These are phyloP conservation scores for Helicolenus hilgendorfi DNA, from an alignment of 2,797 vertebrate genomes.

Conservation along the genomic window DNA sequence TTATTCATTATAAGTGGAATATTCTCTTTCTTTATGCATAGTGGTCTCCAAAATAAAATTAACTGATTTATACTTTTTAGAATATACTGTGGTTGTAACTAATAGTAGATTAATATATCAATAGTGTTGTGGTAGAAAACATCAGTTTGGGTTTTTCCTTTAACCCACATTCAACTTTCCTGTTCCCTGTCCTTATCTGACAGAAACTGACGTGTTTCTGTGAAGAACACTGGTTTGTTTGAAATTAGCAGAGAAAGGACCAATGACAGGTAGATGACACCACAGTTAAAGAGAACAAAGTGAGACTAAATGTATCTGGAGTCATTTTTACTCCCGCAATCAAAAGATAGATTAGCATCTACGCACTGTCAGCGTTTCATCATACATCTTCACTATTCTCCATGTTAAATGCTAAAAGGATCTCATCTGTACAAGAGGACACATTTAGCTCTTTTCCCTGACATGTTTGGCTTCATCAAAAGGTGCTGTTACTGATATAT, in stretches of 20 bases:
- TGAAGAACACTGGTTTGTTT: not conserved
- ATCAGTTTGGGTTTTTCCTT: too few relatives aligned
- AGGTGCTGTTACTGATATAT: not conserved
- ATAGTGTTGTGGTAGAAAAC: too few relatives aligned
- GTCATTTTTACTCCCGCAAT: not conserved
- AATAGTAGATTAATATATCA: too few relatives aligned
- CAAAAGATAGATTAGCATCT: conserved; percentile 1
- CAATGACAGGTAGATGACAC: not conserved
- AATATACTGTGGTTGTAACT: too few relatives aligned
- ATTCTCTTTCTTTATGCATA: too few relatives aligned
- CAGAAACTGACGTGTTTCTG: not conserved
- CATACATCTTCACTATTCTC: not conserved
- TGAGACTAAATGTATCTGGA: not conserved
- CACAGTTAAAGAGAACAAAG: not conserved
- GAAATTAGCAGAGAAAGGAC: not conserved
- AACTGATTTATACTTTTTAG: too few relatives aligned
- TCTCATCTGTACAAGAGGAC: not conserved
- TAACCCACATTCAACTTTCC: too few relatives aligned
- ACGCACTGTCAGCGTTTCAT: not conserved
- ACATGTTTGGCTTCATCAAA: conserved; percentile 1
- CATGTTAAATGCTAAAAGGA: not conserved
- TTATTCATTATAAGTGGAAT: not conserved
- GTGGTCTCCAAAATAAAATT: too few relatives aligned
- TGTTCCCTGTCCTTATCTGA: not conserved
- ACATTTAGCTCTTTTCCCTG: not conserved